Conservation (phyloP, 2,797 vertebrate species). For the Lateolabrax maculatus region DNA sequence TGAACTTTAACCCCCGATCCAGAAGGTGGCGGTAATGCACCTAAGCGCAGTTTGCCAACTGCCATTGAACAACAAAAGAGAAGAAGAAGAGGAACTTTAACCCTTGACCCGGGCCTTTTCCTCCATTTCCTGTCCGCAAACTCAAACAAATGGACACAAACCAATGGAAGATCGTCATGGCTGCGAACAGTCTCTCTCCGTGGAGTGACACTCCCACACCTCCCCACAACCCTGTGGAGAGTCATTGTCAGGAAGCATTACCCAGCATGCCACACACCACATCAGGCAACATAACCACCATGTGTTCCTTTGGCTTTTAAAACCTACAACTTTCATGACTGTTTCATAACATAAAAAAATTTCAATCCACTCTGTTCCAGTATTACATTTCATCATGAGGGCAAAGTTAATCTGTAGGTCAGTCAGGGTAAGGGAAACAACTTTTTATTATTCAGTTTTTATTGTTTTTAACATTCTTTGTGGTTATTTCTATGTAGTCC, state of each 20-base stretch:
- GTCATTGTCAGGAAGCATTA: constrained; percentile 80
- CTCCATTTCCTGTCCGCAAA: too few relatives aligned
- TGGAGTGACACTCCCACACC: too few relatives aligned
- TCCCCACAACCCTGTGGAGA: constrained; percentile 77
- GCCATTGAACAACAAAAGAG: too few relatives aligned
- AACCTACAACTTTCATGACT: constrained; percentile 5
- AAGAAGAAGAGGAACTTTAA: too few relatives aligned
- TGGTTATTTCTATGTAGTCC: background rate
- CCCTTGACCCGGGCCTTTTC: too few relatives aligned
- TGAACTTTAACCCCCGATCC: too few relatives aligned
- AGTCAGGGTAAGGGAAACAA: background rate
- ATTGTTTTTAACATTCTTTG: background rate
- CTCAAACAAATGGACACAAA: too few relatives aligned
- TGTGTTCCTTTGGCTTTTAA: constrained; percentile 25
- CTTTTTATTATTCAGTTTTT: background rate
- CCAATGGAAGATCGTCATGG: too few relatives aligned
- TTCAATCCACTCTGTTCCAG: constrained; percentile 1
- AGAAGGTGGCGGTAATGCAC: too few relatives aligned
- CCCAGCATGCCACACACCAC: constrained; percentile 73
- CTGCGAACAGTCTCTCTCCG: too few relatives aligned
- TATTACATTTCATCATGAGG: background rate
- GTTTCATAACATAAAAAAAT: constrained; percentile 11
- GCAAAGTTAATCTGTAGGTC: background rate
- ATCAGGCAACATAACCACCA: constrained; percentile 43
- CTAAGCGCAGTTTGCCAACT: too few relatives aligned